Percentiles rank a stretch among this genome's conserved stretches.
Evolutionary conservation across 2,113 vertebrate species (phyloP).

Genomic region (Colistium nudipinnis): DNA sequence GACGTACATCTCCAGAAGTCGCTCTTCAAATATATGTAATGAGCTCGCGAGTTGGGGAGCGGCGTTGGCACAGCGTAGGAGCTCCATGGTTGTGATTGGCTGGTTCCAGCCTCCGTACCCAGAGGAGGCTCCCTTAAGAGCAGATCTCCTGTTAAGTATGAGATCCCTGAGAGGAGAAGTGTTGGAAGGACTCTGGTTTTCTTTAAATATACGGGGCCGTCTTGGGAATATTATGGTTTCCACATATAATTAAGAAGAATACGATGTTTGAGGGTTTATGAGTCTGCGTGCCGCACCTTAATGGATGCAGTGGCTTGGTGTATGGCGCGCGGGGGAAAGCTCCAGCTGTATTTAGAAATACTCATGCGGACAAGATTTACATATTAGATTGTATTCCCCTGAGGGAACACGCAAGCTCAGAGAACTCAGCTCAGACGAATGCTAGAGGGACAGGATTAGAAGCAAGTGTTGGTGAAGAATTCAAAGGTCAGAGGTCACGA

Average conservation of each 20-base stretch:
- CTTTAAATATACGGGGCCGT: conserved; percentile 75
- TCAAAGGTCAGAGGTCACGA: conserved; percentile 30
- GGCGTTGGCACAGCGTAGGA: conserved; percentile 34
- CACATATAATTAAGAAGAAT: conserved; percentile 80
- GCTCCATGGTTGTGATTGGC: conserved; percentile 54
- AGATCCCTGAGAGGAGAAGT: conserved; percentile 74
- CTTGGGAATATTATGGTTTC: conserved; percentile 77
- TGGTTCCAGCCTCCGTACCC: conserved; percentile 57
- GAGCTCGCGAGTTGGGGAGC: conserved; percentile 39
- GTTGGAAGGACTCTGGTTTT: conserved; percentile 74
- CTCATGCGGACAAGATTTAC: conserved; percentile 49
- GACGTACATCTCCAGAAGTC: conserved; percentile 37
- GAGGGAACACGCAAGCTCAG: background rate
- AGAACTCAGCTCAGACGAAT: conserved; percentile 15
- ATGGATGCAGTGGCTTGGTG: conserved; percentile 39
- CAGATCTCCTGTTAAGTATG: conserved; percentile 80
- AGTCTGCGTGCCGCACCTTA: conserved; percentile 71
- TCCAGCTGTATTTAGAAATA: conserved; percentile 55
- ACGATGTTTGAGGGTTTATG: conserved; percentile 57
- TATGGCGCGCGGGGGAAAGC: background rate
- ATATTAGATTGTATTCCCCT: conserved; percentile 50
- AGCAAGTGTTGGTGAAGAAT: background rate
- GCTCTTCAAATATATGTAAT: conserved; percentile 62
- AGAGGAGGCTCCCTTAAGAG: conserved; percentile 73
- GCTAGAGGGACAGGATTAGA: background rate